These are phyloP conservation scores for Liasis olivaceus DNA, from an alignment of 2,797 vertebrate species.

Conservation along the genomic window DNA sequence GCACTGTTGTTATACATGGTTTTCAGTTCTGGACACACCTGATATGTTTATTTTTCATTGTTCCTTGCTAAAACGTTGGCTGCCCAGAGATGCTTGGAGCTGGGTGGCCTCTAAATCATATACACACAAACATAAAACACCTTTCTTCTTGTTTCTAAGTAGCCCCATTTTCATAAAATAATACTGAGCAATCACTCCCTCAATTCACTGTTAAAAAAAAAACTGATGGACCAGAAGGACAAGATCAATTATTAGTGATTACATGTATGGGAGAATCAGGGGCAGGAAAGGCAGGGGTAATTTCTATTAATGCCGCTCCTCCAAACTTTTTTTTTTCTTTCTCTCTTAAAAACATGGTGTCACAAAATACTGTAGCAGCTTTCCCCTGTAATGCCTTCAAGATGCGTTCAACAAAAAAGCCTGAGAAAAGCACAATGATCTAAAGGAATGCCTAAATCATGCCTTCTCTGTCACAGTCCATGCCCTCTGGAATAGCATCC, in stretches of 20 bases:
- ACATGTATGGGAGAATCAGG: background rate
- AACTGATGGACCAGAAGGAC: background rate
- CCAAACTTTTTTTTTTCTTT: background rate
- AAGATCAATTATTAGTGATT: background rate
- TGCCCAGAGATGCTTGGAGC: background rate
- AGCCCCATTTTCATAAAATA: background rate
- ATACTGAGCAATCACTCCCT: background rate
- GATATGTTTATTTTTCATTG: background rate
- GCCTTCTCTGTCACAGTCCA: no score
- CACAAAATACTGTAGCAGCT: no score
- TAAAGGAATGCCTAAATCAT: constrained; percentile 2
- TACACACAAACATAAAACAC: no score
- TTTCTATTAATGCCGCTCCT: no score
- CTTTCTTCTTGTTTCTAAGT: background rate
- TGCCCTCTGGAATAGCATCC: no score
- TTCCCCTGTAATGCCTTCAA: no score
- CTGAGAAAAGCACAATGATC: constrained; percentile 4
- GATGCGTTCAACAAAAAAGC: rapidly evolving
- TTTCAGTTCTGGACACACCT: background rate
- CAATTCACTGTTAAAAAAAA: background rate
- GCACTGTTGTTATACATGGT: background rate
- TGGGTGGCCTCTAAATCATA: no score
- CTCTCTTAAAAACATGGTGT: background rate
- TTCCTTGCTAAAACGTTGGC: background rate
- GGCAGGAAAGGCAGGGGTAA: background rate